These are phyloP conservation scores for Pachyseris speciosa DNA, from an alignment of 64 coral and sea anemone species.

Conservation along the genomic window DNA sequence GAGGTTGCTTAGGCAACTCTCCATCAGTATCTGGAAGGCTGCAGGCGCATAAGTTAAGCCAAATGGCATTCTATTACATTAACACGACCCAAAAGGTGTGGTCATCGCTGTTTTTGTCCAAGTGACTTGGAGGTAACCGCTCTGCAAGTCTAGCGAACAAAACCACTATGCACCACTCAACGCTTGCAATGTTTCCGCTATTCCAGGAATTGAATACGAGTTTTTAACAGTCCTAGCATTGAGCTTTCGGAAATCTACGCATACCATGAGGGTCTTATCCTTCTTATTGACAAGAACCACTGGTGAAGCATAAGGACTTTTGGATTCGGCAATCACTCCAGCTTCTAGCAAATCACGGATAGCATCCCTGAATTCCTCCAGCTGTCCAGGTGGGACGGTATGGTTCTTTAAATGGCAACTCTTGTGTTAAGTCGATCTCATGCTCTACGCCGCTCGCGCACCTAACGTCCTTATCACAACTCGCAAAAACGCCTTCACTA, in stretches of 20 bases:
- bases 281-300: constrained; percentile 63
- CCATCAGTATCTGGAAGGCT: constrained; percentile 56
- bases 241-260: constrained; percentile 65
- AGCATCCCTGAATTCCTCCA: constrained; percentile 36
- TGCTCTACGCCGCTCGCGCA: constrained; percentile 39
- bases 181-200: constrained; percentile 33
- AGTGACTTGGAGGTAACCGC: constrained; percentile 57
- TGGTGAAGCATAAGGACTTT: constrained; percentile 37
- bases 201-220: constrained; percentile 46
- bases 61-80: constrained; percentile 60
- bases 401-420: constrained; percentile 54
- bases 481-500: constrained; percentile 44
- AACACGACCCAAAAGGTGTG: constrained; percentile 49
- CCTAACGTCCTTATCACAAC: constrained; percentile 9
- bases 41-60: constrained; percentile 71
- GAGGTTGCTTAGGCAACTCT: constrained; percentile 52
- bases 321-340: constrained; percentile 53
- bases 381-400: constrained; percentile 33
- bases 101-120: constrained; percentile 59
- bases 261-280: constrained; percentile 42
- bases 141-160: constrained; percentile 59
- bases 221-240: constrained; percentile 55
- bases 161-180: constrained; percentile 40
- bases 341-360: constrained; percentile 39
- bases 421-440: constrained; percentile 39